Evolutionary conservation across 2,888 invertebrate genomes (phyloP).

Genomic region (Catocala nupta): DNA sequence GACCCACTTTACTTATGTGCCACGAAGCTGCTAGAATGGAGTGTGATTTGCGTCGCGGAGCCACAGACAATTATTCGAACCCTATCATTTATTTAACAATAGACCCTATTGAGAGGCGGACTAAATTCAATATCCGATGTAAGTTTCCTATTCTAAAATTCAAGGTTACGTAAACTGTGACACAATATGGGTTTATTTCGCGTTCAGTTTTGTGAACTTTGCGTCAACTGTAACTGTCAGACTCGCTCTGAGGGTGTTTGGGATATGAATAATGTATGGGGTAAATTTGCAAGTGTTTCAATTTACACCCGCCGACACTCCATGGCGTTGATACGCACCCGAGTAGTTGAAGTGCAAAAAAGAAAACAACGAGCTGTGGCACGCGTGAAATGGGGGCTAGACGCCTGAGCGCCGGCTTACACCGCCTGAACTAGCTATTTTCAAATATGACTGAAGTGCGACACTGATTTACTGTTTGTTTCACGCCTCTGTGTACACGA

Average conservation of each 20-base stretch:
- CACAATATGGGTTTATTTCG: slow-evolving; percentile 61
- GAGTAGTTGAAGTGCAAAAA: slow-evolving; percentile 83
- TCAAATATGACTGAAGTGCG: slow-evolving; percentile 44
- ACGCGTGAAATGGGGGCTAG: slow-evolving; percentile 53
- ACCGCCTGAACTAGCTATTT: slow-evolving; percentile 49
- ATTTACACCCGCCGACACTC: slow-evolving; percentile 85
- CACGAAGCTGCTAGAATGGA: slow-evolving; percentile 68
- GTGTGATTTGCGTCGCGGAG: slow-evolving; percentile 76
- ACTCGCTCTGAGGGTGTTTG: slow-evolving; percentile 77
- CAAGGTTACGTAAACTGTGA: slow-evolving; percentile 49
- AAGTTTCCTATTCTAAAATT: slow-evolving; percentile 34
- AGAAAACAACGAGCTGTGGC: slow-evolving; percentile 76
- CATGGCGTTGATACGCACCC: slow-evolving; percentile 77
- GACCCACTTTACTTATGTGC: slow-evolving; percentile 82
- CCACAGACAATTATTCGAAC: slow-evolving; percentile 66
- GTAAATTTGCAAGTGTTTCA: slow-evolving; percentile 88
- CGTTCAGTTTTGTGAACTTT: slow-evolving; percentile 68
- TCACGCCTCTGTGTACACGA: slow-evolving; percentile 29
- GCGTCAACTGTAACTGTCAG: slow-evolving; percentile 75
- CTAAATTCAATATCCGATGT: slow-evolving; percentile 43
- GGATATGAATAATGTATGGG: slow-evolving; percentile 85
- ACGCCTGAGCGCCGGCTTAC: slow-evolving; percentile 32
- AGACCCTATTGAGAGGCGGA: slow-evolving; percentile 47
- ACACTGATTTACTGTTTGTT: slow-evolving; percentile 44
- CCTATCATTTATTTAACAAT: slow-evolving; percentile 58